Percentiles rank a stretch among this genome's conserved stretches.
phyloP scores from a whole-genome alignment of 2,113 vertebrate genomes.

The Lophura nycthemera region DNA sequence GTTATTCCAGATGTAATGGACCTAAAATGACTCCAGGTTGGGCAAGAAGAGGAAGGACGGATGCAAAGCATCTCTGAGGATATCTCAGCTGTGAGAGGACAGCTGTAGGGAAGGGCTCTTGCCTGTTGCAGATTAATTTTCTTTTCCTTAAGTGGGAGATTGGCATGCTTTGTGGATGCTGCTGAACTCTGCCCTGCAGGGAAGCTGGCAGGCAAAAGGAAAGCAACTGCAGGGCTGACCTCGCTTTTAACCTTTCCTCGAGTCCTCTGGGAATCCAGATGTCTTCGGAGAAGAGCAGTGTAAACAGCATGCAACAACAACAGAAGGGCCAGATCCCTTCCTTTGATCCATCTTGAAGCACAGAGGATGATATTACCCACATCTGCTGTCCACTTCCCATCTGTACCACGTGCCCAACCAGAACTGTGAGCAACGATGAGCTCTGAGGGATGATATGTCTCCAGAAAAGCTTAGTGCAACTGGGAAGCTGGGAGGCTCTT shows the following conservation, averaged over 20 bases:
- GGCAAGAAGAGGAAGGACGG: not conserved
- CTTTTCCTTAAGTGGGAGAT: not conserved
- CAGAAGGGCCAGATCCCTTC: not conserved
- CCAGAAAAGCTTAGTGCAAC: not conserved
- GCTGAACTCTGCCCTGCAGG: conserved; percentile 18
- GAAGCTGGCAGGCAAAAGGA: conserved; percentile 28
- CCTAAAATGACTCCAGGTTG: not conserved
- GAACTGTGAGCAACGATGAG: not conserved
- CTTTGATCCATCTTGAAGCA: not conserved
- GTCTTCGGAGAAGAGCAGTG: conserved; percentile 13
- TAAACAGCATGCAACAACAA: not conserved
- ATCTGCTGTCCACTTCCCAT: not conserved
- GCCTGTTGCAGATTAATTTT: not conserved
- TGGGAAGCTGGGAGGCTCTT: conserved; percentile 26
- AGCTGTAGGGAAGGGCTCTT: not conserved
- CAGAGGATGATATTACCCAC: not conserved
- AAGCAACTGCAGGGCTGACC: conserved; percentile 1
- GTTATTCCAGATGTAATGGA: not conserved
- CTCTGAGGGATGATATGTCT: not conserved
- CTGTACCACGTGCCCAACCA: not conserved
- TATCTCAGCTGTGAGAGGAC: not conserved
- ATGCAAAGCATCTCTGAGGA: not conserved
- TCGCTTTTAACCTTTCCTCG: conserved; percentile 22
- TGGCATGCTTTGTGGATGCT: not conserved
- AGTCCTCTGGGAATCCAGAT: conserved; percentile 31